phyloP scores from a whole-genome alignment of 2,113 vertebrate species.

The Promerops cafer region DNA sequence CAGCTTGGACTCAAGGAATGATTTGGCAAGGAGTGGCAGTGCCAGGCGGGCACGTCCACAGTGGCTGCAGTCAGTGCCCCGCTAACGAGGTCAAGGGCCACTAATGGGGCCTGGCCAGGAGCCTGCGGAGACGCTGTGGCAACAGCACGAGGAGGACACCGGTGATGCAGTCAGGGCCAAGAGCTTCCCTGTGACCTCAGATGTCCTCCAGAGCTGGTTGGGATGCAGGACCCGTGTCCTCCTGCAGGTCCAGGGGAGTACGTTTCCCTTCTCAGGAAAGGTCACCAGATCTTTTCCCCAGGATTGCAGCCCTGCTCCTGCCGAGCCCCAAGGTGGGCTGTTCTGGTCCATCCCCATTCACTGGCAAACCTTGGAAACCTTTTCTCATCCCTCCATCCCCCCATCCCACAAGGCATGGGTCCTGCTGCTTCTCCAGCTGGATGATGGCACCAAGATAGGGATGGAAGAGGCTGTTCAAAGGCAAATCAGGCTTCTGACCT shows the following conservation, averaged over 20 bases:
- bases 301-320: neutral
- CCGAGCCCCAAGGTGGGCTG: rapidly evolving
- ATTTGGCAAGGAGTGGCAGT: neutral
- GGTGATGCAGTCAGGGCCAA: neutral
- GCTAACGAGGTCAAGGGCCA: neutral
- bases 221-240: neutral
- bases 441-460: rapidly evolving
- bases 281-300: no score
- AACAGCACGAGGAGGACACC: neutral
- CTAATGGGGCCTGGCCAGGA: neutral
- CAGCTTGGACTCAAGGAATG: neutral
- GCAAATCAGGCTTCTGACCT: neutral
- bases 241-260: neutral
- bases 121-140: neutral
- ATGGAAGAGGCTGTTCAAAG: neutral
- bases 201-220: neutral
- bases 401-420: no score
- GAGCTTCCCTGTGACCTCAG: neutral
- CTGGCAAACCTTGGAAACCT: neutral
- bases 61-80: neutral
- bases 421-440: neutral
- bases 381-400: neutral
- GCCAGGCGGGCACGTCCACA: neutral
- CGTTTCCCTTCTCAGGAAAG: neutral
- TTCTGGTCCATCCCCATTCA: neutral